A percentile compares a stretch with the other conserved stretches of the same genome.
Conservation (phyloP, 2,888 invertebrate genomes). For the Meloe dianella region DNA sequence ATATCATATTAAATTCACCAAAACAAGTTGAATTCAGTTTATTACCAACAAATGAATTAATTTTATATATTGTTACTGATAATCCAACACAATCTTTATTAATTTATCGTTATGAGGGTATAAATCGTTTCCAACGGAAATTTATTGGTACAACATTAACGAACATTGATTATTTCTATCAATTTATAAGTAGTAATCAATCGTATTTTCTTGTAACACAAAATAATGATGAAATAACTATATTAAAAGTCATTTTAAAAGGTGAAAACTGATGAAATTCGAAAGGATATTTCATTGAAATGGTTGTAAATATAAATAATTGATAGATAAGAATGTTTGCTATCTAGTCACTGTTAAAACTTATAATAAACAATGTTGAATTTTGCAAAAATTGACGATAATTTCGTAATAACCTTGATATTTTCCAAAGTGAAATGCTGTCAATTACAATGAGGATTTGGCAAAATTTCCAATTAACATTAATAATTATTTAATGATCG, state of each 20-base stretch:
- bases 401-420: background rate
- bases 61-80: slow-evolving; percentile 57
- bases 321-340: background rate
- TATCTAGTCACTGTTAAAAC: background rate
- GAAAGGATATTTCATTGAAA: slow-evolving; percentile 38
- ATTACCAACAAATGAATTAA: slow-evolving; percentile 58
- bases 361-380: background rate
- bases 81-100: slow-evolving; percentile 54
- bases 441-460: background rate
- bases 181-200: slow-evolving; percentile 43
- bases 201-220: slow-evolving; percentile 49
- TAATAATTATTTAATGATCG: background rate
- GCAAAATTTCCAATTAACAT: background rate
- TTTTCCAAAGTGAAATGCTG: background rate
- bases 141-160: slow-evolving; percentile 41
- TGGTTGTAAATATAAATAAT: background rate
- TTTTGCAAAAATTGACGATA: background rate
- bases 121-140: slow-evolving; percentile 55
- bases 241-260: slow-evolving; percentile 52
- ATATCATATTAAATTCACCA: slow-evolving; percentile 52
- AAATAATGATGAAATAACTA: slow-evolving; percentile 41
- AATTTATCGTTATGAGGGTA: slow-evolving; percentile 59
- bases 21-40: slow-evolving; percentile 54
- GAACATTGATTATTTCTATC: slow-evolving; percentile 38
- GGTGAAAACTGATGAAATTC: slow-evolving; percentile 40